Evolutionary conservation across 2,113 vertebrate species (phyloP).

Genomic region (Nymphicus hollandicus): DNA sequence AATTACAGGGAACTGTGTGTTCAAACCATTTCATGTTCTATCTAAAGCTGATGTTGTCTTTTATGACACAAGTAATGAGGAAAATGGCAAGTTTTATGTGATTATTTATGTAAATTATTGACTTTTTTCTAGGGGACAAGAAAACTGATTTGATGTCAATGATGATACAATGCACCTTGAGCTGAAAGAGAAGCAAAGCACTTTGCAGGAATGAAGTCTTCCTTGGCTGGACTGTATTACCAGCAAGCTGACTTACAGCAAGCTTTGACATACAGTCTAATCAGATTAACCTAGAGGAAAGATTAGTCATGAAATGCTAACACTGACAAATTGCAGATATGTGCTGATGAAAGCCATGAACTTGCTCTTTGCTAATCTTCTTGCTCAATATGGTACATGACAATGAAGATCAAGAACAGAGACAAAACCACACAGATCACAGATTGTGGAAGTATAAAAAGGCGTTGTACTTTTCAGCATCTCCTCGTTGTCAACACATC

Average conservation of each 20-base stretch:
- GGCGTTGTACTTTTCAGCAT: slow-evolving; percentile 1
- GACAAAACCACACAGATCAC: neutral
- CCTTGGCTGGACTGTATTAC: neutral
- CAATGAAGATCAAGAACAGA: neutral
- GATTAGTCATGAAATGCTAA: slow-evolving; percentile 1
- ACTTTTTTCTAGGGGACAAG: neutral
- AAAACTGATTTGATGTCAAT: neutral
- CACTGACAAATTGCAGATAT: neutral
- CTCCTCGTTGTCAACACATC: slow-evolving; percentile 17
- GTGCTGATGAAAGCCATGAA: neutral
- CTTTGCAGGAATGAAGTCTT: neutral
- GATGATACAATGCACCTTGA: neutral
- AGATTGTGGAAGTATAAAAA: slow-evolving; percentile 2
- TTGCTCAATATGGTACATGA: neutral
- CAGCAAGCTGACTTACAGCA: neutral
- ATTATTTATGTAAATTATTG: neutral
- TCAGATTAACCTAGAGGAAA: slow-evolving; percentile 16
- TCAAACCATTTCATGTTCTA: neutral
- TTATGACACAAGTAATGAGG: neutral
- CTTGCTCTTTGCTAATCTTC: neutral
- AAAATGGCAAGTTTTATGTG: neutral
- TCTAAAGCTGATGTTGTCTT: neutral
- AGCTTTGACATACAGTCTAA: slow-evolving; percentile 16
- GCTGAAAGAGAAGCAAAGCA: neutral
- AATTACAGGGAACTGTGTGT: neutral